Conservation (phyloP, 1,140 invertebrate species). For the Manduca sexta region DNA sequence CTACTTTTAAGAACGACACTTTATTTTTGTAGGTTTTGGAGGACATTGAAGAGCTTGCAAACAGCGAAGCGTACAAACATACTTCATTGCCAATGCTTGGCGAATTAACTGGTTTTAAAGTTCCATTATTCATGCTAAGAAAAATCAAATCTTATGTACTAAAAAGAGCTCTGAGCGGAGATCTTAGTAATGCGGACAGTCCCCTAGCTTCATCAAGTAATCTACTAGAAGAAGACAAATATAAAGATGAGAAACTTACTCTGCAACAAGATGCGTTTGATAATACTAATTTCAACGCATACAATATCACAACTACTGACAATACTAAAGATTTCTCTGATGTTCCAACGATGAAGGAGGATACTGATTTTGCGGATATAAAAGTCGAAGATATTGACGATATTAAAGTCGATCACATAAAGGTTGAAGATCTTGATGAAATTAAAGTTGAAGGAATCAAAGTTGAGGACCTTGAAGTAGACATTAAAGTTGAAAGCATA, state of each 20-base stretch:
- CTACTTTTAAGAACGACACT: no score
- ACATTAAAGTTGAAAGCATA: slow-evolving; percentile 56
- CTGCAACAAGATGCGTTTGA: slow-evolving; percentile 45
- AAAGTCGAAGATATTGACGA: slow-evolving; percentile 65
- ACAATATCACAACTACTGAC: slow-evolving; percentile 41
- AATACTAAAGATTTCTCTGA: slow-evolving; percentile 50
- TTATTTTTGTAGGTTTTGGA: slow-evolving; percentile 76
- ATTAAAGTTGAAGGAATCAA: slow-evolving; percentile 57
- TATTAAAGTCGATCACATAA: slow-evolving; percentile 60
- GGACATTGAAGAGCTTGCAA: slow-evolving; percentile 83
- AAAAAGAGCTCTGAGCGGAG: slow-evolving; percentile 45
- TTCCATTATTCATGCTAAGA: slow-evolving; percentile 80
- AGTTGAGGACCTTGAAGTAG: slow-evolving; percentile 49
- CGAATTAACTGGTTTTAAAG: slow-evolving; percentile 82
- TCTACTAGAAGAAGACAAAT: slow-evolving; percentile 42
- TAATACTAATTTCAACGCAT: slow-evolving; percentile 51
- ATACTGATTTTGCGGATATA: slow-evolving; percentile 59
- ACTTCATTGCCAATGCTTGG: slow-evolving; percentile 77
- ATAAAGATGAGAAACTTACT: slow-evolving; percentile 54
- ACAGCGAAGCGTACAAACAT: slow-evolving; percentile 82
- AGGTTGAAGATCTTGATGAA: slow-evolving; percentile 57
- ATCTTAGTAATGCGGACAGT: slow-evolving; percentile 45
- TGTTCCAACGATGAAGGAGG: slow-evolving; percentile 50
- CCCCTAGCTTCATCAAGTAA: slow-evolving; percentile 54
- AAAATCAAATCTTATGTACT: slow-evolving; percentile 79